A percentile compares a stretch with the other conserved stretches of the same genome.
phyloP scores from a whole-genome alignment of 37 sponge, comb jelly and placozoan genomes.

The Petrosia ficiformis region DNA sequence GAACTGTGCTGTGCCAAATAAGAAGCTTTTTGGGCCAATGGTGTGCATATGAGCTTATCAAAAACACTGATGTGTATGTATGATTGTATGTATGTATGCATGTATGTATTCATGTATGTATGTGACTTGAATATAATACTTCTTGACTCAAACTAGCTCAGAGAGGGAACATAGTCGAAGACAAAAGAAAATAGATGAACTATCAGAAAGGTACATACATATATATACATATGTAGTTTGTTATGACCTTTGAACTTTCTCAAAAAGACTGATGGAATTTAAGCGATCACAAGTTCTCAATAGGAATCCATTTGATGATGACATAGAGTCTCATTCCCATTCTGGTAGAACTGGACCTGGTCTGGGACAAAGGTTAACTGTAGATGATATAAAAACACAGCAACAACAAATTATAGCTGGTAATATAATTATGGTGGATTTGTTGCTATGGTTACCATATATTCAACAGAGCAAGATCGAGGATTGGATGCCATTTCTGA shows the following conservation, averaged over 20 bases:
- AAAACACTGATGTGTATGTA: no score
- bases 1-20: no score
- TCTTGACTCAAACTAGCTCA: slow-evolving; percentile 24
- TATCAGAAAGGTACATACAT: slow-evolving; percentile 29
- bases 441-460: neutral
- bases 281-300: no score
- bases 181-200: slow-evolving; percentile 26
- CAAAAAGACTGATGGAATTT: no score
- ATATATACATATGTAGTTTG: no score
- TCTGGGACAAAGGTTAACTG: slow-evolving; percentile 7
- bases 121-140: no score
- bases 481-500: slow-evolving; percentile 79
- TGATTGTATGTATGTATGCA: no score
- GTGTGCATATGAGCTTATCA: no score
- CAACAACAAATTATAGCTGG: slow-evolving; percentile 55
- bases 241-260: no score
- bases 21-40: no score
- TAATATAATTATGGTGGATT: neutral
- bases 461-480: slow-evolving; percentile 78
- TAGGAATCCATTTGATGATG: no score
- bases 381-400: slow-evolving; percentile 36
- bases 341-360: slow-evolving; percentile 21
- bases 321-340: neutral
- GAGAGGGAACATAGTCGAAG: slow-evolving; percentile 26
- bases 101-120: no score